Evolutionary conservation across 2,888 invertebrate species (phyloP), one percentile per base, ranked within the genome.

Genomic region (Drosophila ochracea): DNA sequence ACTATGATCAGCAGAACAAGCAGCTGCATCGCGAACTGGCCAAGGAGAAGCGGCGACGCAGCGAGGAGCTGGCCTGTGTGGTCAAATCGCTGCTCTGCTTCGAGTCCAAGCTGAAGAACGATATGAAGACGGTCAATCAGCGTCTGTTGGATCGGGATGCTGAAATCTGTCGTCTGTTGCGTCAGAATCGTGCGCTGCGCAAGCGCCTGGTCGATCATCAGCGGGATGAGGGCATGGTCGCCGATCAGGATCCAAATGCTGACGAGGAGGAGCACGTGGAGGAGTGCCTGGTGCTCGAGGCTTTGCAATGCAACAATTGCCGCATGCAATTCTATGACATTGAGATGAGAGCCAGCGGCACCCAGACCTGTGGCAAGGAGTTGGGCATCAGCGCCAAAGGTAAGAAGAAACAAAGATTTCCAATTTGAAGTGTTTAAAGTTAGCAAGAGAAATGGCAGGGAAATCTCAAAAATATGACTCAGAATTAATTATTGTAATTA

Each of bases 281-380:
- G 63, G 91, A 92, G 65, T 92, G 92, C 80, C 84, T 92, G 77
- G 86, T 92, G 55, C 89, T 90, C 74, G 92, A 92, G 80, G 92
- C 92, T 70, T 90, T 93, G 80, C 93, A 91, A 91, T 93, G 93
- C 91, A 91, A 90, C 60, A 93, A 90, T 88, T 93, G 93, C 82
- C 90, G 91, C 55, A 91, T 92, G 88, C 91, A 93, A 84, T 93
- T 92, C 89, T 93, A 93, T 91, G 92, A 91, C 74, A 91, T 92
- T 84, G 92, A 93, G 63, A 77, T 89, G 53, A 91, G 83, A 74
- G 92, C 92, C 69, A 90, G 82, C 73, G 90, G 91, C 78, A 91
- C 92, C 55, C 93, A 93, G 80, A 93, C 91, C 37, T 78, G 77
- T 55, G 64, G 50, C 73, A 84, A 84, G 68, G 81, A 87, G 21